Evolutionary conservation across 2,888 invertebrate genomes (phyloP).

Genomic region (Crossocerus cetratus): DNA sequence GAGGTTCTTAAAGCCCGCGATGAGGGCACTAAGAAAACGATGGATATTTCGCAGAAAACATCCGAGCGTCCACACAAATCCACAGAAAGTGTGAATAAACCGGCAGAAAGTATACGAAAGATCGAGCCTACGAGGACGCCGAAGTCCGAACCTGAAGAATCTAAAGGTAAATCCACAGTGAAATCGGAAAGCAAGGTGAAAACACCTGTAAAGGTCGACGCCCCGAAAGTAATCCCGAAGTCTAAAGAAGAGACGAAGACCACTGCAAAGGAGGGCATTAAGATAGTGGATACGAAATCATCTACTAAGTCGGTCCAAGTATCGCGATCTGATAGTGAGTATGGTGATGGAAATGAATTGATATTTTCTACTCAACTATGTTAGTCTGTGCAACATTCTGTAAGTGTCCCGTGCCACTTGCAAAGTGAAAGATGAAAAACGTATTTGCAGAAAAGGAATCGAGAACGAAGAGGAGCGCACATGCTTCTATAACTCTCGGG

Average conservation of each 20-base stretch:
- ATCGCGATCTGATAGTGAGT: slow-evolving; percentile 64
- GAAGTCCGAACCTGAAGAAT: slow-evolving; percentile 36
- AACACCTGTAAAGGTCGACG: slow-evolving; percentile 31
- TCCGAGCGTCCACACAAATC: slow-evolving; percentile 18
- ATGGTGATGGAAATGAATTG: slow-evolving; percentile 16
- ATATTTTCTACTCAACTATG: background rate
- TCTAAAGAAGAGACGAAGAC: slow-evolving; percentile 41
- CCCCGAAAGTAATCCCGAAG: slow-evolving; percentile 33
- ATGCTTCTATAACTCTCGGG: slow-evolving; percentile 80
- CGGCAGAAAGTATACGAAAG: slow-evolving; percentile 31
- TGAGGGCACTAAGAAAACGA: slow-evolving; percentile 19
- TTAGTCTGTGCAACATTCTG: background rate
- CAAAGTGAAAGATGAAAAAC: background rate
- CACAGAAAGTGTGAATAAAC: slow-evolving; percentile 15
- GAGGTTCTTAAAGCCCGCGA: slow-evolving; percentile 16
- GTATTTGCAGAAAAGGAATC: slow-evolving; percentile 65
- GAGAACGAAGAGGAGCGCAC: slow-evolving; percentile 72
- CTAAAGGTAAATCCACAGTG: slow-evolving; percentile 30
- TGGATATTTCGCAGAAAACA: slow-evolving; percentile 18
- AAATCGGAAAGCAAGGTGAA: slow-evolving; percentile 33
- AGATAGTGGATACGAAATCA: slow-evolving; percentile 37
- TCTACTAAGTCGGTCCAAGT: slow-evolving; percentile 38
- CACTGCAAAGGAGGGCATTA: slow-evolving; percentile 32
- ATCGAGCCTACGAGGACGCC: slow-evolving; percentile 38
- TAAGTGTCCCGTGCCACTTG: background rate